Conservation (phyloP, 1,140 invertebrate species). For the Manduca sexta region DNA sequence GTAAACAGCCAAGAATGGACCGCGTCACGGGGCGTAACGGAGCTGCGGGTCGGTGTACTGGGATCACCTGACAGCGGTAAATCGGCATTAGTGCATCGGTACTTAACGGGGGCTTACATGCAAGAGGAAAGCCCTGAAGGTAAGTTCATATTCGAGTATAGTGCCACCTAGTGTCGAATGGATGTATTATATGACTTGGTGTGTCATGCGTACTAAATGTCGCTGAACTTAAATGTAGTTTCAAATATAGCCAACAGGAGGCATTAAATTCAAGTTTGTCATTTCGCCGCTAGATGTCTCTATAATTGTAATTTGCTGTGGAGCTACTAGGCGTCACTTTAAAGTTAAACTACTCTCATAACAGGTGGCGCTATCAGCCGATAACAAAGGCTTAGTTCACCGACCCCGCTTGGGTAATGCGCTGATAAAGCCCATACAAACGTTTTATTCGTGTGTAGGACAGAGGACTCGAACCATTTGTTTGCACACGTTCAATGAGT, state of each 20-base stretch:
- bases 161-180: background rate
- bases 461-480: slow-evolving; percentile 9
- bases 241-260: too few species aligned
- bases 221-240: too few species aligned
- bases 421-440: slow-evolving; percentile 9
- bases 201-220: background rate
- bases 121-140: slow-evolving; percentile 98
- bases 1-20: slow-evolving; percentile 99
- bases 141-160: slow-evolving; percentile 9
- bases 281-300: too few species aligned
- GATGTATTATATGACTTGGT: too few species aligned
- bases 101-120: slow-evolving; percentile 98
- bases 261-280: too few species aligned
- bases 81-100: slow-evolving; percentile 97
- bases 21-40: slow-evolving; percentile 92
- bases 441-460: slow-evolving; percentile 13
- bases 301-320: background rate
- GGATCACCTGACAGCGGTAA: slow-evolving; percentile 96
- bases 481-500: background rate
- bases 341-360: too few species aligned
- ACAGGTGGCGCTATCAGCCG: background rate
- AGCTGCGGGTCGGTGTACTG: slow-evolving; percentile 95
- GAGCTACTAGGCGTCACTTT: too few species aligned
- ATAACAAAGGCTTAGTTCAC: slow-evolving; percentile 1
- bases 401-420: slow-evolving; percentile 7